Evolutionary conservation across 2,888 invertebrate species (phyloP).

Genomic region (Linnaemya vulpina): DNA sequence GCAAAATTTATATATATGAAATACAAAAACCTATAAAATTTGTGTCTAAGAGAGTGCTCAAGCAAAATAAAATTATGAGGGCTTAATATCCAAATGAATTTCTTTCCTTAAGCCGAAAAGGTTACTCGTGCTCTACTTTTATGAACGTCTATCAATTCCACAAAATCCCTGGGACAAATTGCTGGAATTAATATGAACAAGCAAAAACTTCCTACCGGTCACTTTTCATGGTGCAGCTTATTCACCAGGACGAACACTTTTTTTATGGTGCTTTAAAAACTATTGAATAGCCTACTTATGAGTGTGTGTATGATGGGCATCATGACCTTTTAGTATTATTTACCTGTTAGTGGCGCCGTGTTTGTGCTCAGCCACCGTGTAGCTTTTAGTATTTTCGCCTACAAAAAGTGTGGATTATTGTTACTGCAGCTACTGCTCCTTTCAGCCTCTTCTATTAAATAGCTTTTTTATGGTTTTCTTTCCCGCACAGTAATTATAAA

Average conservation of each 20-base stretch:
- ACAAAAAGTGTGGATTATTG: conserved; percentile 25
- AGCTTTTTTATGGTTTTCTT: conserved; percentile 38
- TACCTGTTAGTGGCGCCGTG: background rate
- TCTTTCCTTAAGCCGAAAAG: background rate
- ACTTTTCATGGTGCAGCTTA: background rate
- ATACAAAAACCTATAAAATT: too few relatives aligned
- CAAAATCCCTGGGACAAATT: background rate
- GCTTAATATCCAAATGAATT: too few relatives aligned
- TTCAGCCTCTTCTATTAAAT: conserved; percentile 10
- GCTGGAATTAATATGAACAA: background rate
- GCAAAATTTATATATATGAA: too few relatives aligned
- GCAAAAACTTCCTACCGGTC: too few relatives aligned
- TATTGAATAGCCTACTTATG: background rate
- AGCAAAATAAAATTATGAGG: too few relatives aligned
- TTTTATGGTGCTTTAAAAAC: background rate
- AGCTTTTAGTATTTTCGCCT: background rate
- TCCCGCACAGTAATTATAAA: conserved; percentile 51
- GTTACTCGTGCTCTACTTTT: background rate
- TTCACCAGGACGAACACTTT: background rate
- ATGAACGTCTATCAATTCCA: background rate
- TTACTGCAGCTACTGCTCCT: conserved; percentile 1
- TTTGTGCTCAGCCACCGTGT: background rate
- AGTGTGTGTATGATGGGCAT: background rate
- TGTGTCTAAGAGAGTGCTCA: too few relatives aligned
- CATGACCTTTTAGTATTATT: conserved; percentile 3